Evolutionary conservation across 37 sponge, comb jelly and placozoan genomes (phyloP).

Genomic region (Chondrilla cf. caribensis): DNA sequence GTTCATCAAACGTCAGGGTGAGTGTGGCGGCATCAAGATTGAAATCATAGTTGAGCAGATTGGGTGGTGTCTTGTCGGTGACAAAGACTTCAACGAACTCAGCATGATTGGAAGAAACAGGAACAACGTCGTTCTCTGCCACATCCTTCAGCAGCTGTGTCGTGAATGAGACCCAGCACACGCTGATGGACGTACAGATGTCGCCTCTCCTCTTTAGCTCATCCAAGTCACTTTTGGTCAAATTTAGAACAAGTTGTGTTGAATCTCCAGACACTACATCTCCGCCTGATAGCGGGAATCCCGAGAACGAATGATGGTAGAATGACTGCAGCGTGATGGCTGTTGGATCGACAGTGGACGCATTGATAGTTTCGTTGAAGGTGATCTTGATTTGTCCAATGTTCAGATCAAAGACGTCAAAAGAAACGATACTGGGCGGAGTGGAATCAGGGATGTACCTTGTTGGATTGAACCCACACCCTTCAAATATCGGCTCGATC

Average conservation of each 20-base stretch:
- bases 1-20: slow-evolving; percentile 77
- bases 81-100: slow-evolving; percentile 36
- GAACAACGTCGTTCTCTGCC: slow-evolving; percentile 53
- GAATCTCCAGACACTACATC: slow-evolving; percentile 29
- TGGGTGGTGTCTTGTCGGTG: slow-evolving; percentile 63
- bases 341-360: slow-evolving; percentile 53
- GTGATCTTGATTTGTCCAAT: slow-evolving; percentile 45
- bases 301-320: slow-evolving; percentile 48
- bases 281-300: slow-evolving; percentile 69
- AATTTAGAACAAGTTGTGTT: slow-evolving; percentile 43
- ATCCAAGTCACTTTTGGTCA: slow-evolving; percentile 54
- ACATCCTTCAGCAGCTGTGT: slow-evolving; percentile 55
- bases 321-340: slow-evolving; percentile 82
- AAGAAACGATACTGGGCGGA: slow-evolving; percentile 53
- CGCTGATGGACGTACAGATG: slow-evolving; percentile 76
- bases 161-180: slow-evolving; percentile 87
- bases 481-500: slow-evolving; percentile 68
- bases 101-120: slow-evolving; percentile 56
- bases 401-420: slow-evolving; percentile 71
- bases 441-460: slow-evolving; percentile 58
- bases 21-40: slow-evolving; percentile 60
- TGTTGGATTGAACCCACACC: slow-evolving; percentile 77
- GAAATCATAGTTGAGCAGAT: slow-evolving; percentile 55
- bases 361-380: slow-evolving; percentile 87
- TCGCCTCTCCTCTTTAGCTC: slow-evolving; percentile 63